Base-by-base conservation (phyloP, 2,797 vertebrate genomes). In the Brachymystax lenok region DNA sequence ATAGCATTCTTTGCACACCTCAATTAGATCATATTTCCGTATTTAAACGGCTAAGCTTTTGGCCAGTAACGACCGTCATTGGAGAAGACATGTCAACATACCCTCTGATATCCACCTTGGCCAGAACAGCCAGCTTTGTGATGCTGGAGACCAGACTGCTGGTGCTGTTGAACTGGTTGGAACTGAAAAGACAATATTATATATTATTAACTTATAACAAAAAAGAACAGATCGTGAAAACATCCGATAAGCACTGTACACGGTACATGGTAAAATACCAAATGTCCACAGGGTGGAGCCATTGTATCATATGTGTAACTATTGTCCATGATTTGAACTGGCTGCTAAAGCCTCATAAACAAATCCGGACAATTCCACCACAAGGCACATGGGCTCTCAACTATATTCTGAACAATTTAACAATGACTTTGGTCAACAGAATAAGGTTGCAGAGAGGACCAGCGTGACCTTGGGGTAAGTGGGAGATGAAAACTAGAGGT, bases 21-120 rank as follows among this genome's bases (percentile, higher is more conserved):
- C 40, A 46, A 46, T 3, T 12, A 46, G 12, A 46, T 12, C 2
- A 46, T 46, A 46, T 46, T 46, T 46, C 40, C 3, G 10, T 46
- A 46, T 10, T 13, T 46, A 46, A 46, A 13, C 3, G 2, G 2
- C 10, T 46, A 13, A 46, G 12, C 10, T 46, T 46, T 13, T 46
- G 40, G 3, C 13, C 10, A 13, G 40, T 46, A 12, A 46, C 12
- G 40, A 3, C 40, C 40, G 1, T 13, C 40, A 3, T 46, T 46
- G 40, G 40, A 46, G 59, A 35, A 46, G 40, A 61, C n/a, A 10
- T 13, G 50, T 40, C 8, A 46, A 46, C 88, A 92, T 91, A 99
- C 97, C 97, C 97, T 96, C 97, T 95, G 81, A 99, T 96, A 90
- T 97, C 95, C 75, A 98, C 97, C 83, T 93, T 95, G 73, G 97